A percentile compares a stretch with the other conserved stretches of the same genome.
phyloP scores from a whole-genome alignment of 2,113 vertebrate genomes.

The Grallaria varia region DNA sequence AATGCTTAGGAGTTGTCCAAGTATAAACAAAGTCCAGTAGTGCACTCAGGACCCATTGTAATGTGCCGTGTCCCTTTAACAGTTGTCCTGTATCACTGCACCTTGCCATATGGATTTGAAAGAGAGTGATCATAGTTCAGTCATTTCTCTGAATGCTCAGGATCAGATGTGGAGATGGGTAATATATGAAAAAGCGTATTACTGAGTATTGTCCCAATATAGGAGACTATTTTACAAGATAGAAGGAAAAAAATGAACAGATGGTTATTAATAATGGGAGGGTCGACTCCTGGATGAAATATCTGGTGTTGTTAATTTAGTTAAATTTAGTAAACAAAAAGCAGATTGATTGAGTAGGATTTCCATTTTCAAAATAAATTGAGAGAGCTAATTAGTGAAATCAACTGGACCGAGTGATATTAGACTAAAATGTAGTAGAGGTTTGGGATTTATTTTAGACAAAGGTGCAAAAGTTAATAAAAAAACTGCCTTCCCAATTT shows the following conservation, averaged over 20 bases:
- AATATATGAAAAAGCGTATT: not conserved
- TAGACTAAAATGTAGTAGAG: not conserved
- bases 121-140: not conserved
- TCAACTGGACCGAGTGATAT: not conserved
- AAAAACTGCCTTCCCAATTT: not conserved
- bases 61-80: not conserved
- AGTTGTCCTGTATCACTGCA: not conserved
- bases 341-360: constrained; percentile 43
- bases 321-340: constrained; percentile 55
- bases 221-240: constrained; percentile 2
- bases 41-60: not conserved
- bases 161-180: constrained; percentile 1
- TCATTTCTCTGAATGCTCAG: not conserved
- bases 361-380: constrained; percentile 49
- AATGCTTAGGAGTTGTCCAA: not conserved
- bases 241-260: not conserved
- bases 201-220: not conserved
- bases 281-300: constrained; percentile 19
- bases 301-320: constrained; percentile 37
- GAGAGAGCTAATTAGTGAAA: constrained; percentile 39
- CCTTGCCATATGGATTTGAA: not conserved
- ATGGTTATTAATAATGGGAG: constrained; percentile 25
- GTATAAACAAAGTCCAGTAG: not conserved
- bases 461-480: not conserved
- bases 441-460: constrained; percentile 6